A percentile compares a stretch with the other conserved stretches of the same genome.
phyloP scores from a whole-genome alignment of 92 coral and sea anemone genomes.

The Paramuricea clavata region DNA sequence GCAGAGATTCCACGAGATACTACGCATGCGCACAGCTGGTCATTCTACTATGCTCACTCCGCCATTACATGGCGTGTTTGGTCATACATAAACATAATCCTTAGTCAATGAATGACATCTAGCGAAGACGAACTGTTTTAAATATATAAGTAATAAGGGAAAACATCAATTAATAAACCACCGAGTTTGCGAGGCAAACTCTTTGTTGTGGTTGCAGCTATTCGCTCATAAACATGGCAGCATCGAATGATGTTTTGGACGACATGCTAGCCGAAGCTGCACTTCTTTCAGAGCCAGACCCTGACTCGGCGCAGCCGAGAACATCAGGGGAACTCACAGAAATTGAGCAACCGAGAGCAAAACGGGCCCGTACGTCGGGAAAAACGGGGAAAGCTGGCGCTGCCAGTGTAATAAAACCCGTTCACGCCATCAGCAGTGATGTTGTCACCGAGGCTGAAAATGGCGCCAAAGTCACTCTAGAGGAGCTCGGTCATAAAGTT shows the following conservation, averaged over 20 bases:
- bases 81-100: constrained; percentile 35
- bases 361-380: not conserved
- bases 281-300: not conserved
- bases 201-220: not conserved
- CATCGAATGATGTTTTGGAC: not conserved
- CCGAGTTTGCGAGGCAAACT: constrained; percentile 9
- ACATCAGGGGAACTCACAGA: too few relatives aligned
- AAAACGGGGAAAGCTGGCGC: not conserved
- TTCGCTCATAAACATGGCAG: not conserved
- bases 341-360: too few relatives aligned
- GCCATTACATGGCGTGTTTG: constrained; percentile 58
- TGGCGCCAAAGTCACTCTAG: not conserved
- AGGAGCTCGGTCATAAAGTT: not conserved
- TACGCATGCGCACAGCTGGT: constrained; percentile 63
- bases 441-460: not conserved
- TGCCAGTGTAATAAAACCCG: not conserved
- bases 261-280: not conserved
- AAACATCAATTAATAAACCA: not conserved
- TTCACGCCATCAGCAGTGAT: not conserved
- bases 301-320: too few relatives aligned
- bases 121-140: not conserved
- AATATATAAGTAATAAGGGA: not conserved
- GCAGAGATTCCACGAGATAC: constrained; percentile 70
- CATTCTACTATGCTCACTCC: constrained; percentile 53
- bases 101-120: constrained; percentile 33